Conservation (phyloP, 2,888 invertebrate genomes). For the Megaustenia siamemsis region DNA sequence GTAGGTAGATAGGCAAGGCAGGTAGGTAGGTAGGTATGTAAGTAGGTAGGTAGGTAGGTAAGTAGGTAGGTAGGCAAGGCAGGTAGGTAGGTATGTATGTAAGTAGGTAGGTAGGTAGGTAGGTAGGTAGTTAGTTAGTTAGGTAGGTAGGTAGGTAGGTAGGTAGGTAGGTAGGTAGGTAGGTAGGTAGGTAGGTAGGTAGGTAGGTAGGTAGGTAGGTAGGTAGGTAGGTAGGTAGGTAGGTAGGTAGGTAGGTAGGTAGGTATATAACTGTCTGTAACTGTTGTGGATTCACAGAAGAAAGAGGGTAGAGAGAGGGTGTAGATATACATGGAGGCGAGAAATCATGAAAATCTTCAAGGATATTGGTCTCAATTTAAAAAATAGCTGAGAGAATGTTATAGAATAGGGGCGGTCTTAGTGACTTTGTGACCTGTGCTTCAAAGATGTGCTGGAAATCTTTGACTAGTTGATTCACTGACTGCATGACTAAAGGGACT, state of each 20-base stretch:
- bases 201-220: not conserved
- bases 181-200: not conserved
- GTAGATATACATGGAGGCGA: too few species aligned
- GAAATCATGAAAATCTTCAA: too few species aligned
- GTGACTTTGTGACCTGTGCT: too few species aligned
- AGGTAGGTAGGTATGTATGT: not conserved
- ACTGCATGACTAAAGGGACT: too few species aligned
- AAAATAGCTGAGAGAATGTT: too few species aligned
- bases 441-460: too few species aligned
- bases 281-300: too few species aligned
- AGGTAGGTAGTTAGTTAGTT: not conserved
- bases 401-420: too few species aligned
- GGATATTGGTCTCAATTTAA: too few species aligned
- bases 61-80: not conserved
- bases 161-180: not conserved
- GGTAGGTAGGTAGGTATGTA: not conserved
- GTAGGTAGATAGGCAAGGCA: not conserved
- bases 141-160: not conserved
- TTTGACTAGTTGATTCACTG: too few species aligned
- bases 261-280: too few species aligned
- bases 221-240: not conserved
- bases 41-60: not conserved
- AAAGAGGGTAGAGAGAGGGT: too few species aligned
- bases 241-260: not conserved
- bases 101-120: conserved; percentile 10